phyloP scores from a whole-genome alignment of 2,888 invertebrate species.

The Yponomeuta malinellus region DNA sequence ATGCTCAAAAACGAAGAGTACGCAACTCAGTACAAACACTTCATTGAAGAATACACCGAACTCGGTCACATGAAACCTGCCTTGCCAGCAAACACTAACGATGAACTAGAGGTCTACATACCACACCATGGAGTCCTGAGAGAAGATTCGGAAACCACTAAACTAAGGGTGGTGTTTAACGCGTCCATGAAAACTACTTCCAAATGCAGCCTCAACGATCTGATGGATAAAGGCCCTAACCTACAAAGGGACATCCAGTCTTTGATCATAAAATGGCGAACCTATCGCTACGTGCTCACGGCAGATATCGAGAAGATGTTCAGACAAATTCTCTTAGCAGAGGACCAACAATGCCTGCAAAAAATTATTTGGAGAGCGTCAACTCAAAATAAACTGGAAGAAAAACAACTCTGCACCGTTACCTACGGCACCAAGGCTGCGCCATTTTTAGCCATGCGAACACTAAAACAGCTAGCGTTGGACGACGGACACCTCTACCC shows the following conservation, averaged over 20 bases:
- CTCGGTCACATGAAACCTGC: slow-evolving; percentile 15
- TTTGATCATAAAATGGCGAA: slow-evolving; percentile 22
- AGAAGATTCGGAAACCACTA: slow-evolving; percentile 16
- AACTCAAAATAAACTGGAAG: slow-evolving; percentile 6
- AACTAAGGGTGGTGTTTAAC: slow-evolving; percentile 17
- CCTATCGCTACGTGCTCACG: slow-evolving; percentile 21
- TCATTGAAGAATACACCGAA: slow-evolving; percentile 15
- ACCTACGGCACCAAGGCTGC: slow-evolving; percentile 20
- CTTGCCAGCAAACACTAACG: neutral
- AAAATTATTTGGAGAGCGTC: slow-evolving; percentile 24
- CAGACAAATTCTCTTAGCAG: neutral
- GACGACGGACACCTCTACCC: slow-evolving; percentile 6
- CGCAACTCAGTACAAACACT: neutral
- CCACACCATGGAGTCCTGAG: slow-evolving; percentile 16
- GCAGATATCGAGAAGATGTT: slow-evolving; percentile 24
- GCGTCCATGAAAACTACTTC: slow-evolving; percentile 10
- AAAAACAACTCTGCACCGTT: slow-evolving; percentile 18
- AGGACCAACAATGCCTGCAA: slow-evolving; percentile 22
- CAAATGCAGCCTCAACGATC: slow-evolving; percentile 24
- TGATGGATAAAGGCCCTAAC: slow-evolving; percentile 24
- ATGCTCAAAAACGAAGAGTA: neutral
- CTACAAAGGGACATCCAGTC: slow-evolving; percentile 21
- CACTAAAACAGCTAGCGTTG: slow-evolving; percentile 1
- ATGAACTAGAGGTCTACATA: slow-evolving; percentile 2
- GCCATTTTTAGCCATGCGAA: slow-evolving; percentile 22